Base-by-base conservation (phyloP, 2,888 invertebrate species). In the Megaustenia siamemsis region DNA sequence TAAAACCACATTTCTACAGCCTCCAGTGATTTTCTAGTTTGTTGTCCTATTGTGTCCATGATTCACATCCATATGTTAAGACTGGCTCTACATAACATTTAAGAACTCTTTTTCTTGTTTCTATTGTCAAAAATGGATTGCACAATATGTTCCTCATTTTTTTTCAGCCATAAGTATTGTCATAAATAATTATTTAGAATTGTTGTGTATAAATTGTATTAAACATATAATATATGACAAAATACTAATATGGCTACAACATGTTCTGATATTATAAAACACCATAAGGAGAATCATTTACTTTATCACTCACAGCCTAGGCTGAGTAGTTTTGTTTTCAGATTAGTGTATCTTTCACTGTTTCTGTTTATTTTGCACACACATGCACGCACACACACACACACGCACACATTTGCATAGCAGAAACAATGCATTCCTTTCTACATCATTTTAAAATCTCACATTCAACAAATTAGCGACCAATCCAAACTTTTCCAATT, bases 381-480 rank as follows among this genome's bases (percentile, higher is more conserved):
- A 40, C 63, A 6, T 77, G 77, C 77, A 77, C n/a, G n/a, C n/a
- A n/a, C n/a, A n/a, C n/a, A n/a, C n/a, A n/a, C n/a, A n/a, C n/a
- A n/a, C n/a, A n/a, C n/a, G n/a, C n/a, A 28, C 40, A 12, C 63
- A 40, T 77, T n/a, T 77, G 77, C 77, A 77, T 60, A 77, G 60
- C 60, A 28, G 40, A 53, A 56, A 60, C 60, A 60, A 21, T 77
- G 77, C 77, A 77, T 77, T 77, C 77, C 77, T 77, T 35, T 77
- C 77, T 56, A 63, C 56, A 56, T 18, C 24, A 15, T 63, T 38
- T 77, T 77, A 60, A 43, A 40, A 77, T 63, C 60, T 40, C 60
- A 77, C 77, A 77, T 77, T 77, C 77, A 24, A 77, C 60, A 53
- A 40, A 77, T 49, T 63, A 77, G 77, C 35, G 77, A 77, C 77